Evolutionary conservation across 2,888 invertebrate species (phyloP).

Genomic region (Ischnura elegans): DNA sequence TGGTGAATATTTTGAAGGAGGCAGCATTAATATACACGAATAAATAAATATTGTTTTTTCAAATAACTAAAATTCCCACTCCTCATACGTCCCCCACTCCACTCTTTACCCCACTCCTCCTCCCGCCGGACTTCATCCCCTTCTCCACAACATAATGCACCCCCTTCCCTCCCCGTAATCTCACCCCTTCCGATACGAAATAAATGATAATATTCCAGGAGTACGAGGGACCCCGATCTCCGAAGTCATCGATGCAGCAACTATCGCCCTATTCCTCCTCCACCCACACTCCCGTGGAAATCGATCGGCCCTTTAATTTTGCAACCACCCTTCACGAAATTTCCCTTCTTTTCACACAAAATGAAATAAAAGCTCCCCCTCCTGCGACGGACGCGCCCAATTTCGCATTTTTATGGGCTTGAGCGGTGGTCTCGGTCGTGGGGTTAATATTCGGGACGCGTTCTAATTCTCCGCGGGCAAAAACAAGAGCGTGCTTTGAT

Average conservation of each 20-base stretch:
- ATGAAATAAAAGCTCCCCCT: no score
- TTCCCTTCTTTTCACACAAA: not conserved
- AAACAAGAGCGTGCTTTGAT: conserved; percentile 35
- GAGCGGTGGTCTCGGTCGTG: no score
- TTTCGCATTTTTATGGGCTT: not conserved
- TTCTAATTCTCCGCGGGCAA: not conserved
- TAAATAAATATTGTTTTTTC: no score
- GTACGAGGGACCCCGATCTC: not conserved
- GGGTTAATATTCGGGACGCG: not conserved
- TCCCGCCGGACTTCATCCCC: not conserved
- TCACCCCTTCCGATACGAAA: not conserved
- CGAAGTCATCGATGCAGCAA: conserved; percentile 18
- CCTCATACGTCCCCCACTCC: no score
- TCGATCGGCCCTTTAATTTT: not conserved
- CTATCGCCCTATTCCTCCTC: not conserved
- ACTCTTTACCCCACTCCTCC: not conserved
- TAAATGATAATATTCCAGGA: not conserved
- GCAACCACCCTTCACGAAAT: not conserved
- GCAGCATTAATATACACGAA: no score
- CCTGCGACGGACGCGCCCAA: not conserved
- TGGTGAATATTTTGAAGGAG: no score
- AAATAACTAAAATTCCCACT: no score
- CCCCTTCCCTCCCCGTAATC: not conserved
- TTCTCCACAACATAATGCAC: not conserved
- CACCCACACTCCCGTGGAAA: not conserved